A percentile compares a stretch with the other conserved stretches of the same genome.
phyloP scores from a whole-genome alignment of 1,140 invertebrate genomes.

The Riptortus pedestris region DNA sequence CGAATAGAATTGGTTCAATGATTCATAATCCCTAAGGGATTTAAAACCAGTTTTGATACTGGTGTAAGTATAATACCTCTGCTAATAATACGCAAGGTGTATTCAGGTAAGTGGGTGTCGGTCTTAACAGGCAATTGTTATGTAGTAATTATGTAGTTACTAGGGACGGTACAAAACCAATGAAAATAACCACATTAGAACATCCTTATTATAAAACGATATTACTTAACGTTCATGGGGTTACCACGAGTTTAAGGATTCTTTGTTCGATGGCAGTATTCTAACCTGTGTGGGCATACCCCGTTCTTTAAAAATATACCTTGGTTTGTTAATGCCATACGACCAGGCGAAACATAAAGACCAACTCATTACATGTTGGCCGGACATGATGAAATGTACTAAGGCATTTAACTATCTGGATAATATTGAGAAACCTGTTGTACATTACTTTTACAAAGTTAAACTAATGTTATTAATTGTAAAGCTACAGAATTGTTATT shows the following conservation, averaged over 20 bases:
- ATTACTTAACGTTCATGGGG: background rate
- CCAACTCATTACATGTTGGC: background rate
- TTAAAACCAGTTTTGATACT: conserved; percentile 8
- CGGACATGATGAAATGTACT: conserved; percentile 6
- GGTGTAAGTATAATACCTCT: background rate
- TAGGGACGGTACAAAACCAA: background rate
- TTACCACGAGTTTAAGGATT: background rate
- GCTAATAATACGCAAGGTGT: conserved; percentile 16
- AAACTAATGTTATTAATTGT: conserved; percentile 2
- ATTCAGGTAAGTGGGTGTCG: background rate
- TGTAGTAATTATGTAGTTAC: background rate
- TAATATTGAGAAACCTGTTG: background rate
- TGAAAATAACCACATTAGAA: background rate
- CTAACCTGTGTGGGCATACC: conserved; percentile 12
- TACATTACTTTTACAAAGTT: conserved; percentile 3
- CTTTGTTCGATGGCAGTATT: background rate
- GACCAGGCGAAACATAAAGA: background rate
- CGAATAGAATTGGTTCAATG: background rate
- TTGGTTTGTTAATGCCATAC: background rate
- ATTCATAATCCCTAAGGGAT: conserved; percentile 6
- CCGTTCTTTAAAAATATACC: background rate
- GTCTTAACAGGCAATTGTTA: conserved; percentile 2
- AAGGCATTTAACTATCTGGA: conserved; percentile 16
- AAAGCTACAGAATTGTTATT: background rate
- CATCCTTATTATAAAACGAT: background rate